Evolutionary conservation across 2,888 invertebrate species (phyloP).

Genomic region (Drosophila borborema): DNA sequence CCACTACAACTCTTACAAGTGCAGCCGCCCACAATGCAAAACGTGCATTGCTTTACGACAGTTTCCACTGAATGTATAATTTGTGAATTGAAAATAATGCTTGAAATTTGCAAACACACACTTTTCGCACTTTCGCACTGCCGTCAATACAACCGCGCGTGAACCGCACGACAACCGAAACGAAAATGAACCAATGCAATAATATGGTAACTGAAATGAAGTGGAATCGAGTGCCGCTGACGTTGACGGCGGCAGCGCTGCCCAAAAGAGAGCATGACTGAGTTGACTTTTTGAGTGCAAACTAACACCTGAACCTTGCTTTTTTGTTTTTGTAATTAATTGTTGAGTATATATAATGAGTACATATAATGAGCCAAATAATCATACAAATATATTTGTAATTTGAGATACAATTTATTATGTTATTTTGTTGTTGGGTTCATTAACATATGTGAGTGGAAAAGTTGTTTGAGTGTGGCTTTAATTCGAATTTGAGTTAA

Average conservation of each 20-base stretch:
- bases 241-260: constrained; percentile 34
- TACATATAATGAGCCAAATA: not conserved
- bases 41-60: constrained; percentile 12
- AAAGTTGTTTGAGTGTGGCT: not conserved
- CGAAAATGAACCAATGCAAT: constrained; percentile 47
- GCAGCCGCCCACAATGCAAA: constrained; percentile 37
- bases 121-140: constrained; percentile 36
- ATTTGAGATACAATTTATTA: not conserved
- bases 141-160: constrained; percentile 37
- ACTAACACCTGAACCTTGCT: not conserved
- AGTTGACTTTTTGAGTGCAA: constrained; percentile 29
- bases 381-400: not conserved
- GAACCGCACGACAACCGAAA: constrained; percentile 56
- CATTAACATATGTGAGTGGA: not conserved
- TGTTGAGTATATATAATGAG: constrained; percentile 12
- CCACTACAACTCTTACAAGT: constrained; percentile 28
- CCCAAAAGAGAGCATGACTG: not conserved
- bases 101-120: constrained; percentile 42
- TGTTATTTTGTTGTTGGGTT: not conserved
- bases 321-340: not conserved
- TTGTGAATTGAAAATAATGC: constrained; percentile 35
- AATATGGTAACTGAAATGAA: constrained; percentile 14
- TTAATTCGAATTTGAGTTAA: not conserved
- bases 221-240: constrained; percentile 24
- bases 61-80: constrained; percentile 30